These are phyloP conservation scores for Ariolimax columbianus DNA, from an alignment of 2,888 invertebrate species.

Conservation along the genomic window DNA sequence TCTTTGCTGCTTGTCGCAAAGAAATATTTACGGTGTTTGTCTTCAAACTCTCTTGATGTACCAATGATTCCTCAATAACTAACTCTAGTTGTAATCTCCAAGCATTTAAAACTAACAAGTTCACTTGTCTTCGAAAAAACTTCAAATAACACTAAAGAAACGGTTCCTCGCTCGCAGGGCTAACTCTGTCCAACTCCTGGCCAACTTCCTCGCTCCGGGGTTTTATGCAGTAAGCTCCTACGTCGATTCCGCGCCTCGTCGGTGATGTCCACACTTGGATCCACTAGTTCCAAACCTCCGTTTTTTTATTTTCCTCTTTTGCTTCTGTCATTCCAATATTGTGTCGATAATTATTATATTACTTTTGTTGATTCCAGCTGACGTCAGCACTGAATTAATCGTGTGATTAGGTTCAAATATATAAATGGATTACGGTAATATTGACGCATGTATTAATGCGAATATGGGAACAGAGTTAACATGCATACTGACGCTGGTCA, in stretches of 20 bases:
- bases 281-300: neutral
- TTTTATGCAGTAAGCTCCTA: constrained; percentile 22
- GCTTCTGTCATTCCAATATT: neutral
- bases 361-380: neutral
- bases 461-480: neutral
- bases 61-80: neutral
- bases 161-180: neutral
- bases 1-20: neutral
- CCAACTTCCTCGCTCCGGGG: neutral
- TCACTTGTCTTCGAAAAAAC: neutral
- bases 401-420: neutral
- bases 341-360: neutral
- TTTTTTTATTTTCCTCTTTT: neutral
- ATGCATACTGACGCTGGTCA: neutral
- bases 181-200: constrained; percentile 9
- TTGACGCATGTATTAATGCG: neutral
- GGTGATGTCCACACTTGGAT: neutral
- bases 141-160: neutral
- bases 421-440: neutral
- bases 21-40: neutral
- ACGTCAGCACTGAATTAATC: neutral
- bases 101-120: neutral
- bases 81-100: neutral
- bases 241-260: neutral
- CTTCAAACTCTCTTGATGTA: neutral